Conservation (phyloP, 2,888 invertebrate genomes). For the Aricia artaxerxes region DNA sequence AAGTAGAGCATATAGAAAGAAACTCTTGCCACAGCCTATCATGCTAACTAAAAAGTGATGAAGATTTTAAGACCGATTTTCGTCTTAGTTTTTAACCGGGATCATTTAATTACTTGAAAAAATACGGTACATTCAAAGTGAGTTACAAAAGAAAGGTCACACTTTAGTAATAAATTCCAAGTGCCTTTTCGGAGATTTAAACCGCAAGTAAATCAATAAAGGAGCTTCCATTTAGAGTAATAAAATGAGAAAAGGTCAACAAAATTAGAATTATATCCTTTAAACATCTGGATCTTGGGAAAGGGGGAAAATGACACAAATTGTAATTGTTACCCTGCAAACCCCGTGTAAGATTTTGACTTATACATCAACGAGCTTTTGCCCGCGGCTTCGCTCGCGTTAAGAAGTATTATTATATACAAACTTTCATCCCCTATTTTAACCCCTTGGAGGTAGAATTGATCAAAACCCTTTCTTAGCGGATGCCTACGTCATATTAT, state of each 20-base stretch:
- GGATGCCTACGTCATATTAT: too few species aligned
- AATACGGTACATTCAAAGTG: not conserved
- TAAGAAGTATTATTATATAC: too few species aligned
- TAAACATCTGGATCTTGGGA: not conserved
- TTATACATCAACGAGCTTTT: not conserved
- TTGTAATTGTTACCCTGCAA: not conserved
- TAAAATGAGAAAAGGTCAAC: not conserved
- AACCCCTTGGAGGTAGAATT: too few species aligned
- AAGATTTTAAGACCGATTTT: not conserved
- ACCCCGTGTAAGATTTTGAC: not conserved
- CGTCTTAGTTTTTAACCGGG: not conserved
- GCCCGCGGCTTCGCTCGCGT: too few species aligned
- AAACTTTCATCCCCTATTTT: too few species aligned
- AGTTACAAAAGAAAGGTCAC: not conserved
- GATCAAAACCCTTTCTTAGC: too few species aligned
- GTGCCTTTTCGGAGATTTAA: not conserved
- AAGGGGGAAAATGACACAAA: not conserved
- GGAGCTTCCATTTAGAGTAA: not conserved
- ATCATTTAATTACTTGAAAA: not conserved
- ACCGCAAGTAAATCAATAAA: constrained; percentile 24
- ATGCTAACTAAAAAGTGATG: not conserved
- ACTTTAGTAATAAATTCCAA: not conserved
- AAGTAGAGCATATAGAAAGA: not conserved
- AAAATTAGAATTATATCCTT: not conserved
- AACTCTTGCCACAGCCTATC: too few species aligned